Percentiles rank a stretch among this genome's conserved stretches.
These are phyloP conservation scores for Conger conger DNA, from an alignment of 2,113 vertebrate genomes.

Conservation along the genomic window DNA sequence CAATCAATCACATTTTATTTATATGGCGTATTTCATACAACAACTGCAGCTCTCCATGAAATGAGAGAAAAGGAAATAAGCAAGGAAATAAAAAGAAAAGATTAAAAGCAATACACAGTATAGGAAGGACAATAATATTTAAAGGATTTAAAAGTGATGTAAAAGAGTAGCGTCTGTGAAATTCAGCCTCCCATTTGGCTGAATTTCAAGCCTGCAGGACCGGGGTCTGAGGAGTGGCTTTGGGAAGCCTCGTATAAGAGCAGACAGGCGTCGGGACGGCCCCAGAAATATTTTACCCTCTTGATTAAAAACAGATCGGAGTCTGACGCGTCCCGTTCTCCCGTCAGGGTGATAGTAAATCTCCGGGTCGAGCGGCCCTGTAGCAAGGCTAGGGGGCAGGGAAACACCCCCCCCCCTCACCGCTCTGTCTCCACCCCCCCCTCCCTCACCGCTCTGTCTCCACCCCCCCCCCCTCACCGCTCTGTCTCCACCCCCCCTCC, in stretches of 20 bases:
- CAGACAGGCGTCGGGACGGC: neutral
- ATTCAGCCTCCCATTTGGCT: neutral
- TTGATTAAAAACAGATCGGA: neutral
- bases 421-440: no score
- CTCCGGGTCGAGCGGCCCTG: neutral
- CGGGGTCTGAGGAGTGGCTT: neutral
- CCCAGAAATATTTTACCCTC: slow-evolving; percentile 8
- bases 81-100: no score
- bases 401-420: neutral
- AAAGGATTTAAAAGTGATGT: no score
- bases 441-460: neutral
- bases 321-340: neutral
- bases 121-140: no score
- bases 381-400: neutral
- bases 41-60: no score
- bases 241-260: slow-evolving; percentile 8
- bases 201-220: neutral
- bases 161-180: neutral
- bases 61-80: no score
- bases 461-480: neutral
- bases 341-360: neutral
- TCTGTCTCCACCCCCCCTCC: neutral
- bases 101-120: no score
- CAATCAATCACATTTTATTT: no score
- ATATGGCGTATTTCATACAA: no score